phyloP scores from a whole-genome alignment of 2,888 invertebrate species.

The Coenonympha glycerion region DNA sequence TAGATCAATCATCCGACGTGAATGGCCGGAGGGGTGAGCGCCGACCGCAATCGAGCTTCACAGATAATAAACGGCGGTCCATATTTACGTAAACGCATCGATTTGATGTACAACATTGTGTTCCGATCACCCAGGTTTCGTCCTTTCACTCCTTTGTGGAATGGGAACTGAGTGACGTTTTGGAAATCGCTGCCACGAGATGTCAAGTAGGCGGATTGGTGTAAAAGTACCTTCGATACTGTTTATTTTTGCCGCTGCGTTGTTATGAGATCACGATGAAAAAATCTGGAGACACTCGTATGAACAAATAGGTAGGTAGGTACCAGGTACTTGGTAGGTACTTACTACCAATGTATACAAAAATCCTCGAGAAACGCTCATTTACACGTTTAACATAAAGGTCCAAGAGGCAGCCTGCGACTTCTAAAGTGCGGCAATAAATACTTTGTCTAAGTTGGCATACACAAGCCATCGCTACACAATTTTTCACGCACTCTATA shows the following conservation, averaged over 20 bases:
- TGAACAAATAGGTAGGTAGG: no score
- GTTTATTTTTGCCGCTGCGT: not conserved
- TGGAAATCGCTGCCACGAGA: slow-evolving; percentile 39
- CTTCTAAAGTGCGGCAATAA: no score
- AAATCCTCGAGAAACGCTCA: no score
- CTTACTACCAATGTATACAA: no score
- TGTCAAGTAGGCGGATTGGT: slow-evolving; percentile 48
- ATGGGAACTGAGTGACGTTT: slow-evolving; percentile 56
- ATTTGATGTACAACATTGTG: slow-evolving; percentile 68
- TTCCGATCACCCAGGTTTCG: slow-evolving; percentile 51
- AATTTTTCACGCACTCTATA: no score
- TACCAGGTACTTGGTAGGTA: no score
- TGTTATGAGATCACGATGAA: not conserved
- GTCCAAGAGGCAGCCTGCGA: no score
- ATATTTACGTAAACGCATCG: slow-evolving; percentile 73
- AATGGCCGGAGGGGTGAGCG: slow-evolving; percentile 64
- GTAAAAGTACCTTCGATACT: slow-evolving; percentile 4
- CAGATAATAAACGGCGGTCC: slow-evolving; percentile 70
- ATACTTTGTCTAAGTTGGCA: no score
- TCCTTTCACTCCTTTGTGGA: slow-evolving; percentile 48
- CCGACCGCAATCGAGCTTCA: slow-evolving; percentile 61
- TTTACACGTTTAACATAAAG: no score
- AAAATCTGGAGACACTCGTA: not conserved
- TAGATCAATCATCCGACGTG: slow-evolving; percentile 73
- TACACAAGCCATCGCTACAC: no score